Conservation (phyloP, 2,113 vertebrate genomes). For the Tringa solitaria region DNA sequence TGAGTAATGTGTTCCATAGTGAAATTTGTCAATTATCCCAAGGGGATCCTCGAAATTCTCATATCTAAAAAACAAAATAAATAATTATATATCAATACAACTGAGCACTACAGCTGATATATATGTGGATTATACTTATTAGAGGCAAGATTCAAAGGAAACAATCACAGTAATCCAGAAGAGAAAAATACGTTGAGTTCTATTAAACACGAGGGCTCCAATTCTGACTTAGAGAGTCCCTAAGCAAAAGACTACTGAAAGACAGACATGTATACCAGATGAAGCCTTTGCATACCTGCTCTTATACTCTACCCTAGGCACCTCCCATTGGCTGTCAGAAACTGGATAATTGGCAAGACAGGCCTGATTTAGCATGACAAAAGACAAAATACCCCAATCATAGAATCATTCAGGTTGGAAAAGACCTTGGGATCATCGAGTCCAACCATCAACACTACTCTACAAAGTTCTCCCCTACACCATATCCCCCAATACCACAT, state of each 20-base stretch:
- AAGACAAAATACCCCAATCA: neutral
- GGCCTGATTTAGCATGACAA: neutral
- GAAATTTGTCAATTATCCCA: conserved; percentile 93
- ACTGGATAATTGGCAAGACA: neutral
- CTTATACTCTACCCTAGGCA: neutral
- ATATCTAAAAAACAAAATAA: conserved; percentile 72
- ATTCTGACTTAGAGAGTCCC: neutral
- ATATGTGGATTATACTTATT: neutral
- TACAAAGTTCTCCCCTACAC: too few species aligned
- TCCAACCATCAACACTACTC: too few species aligned
- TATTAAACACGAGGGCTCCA: neutral
- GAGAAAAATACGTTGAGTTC: neutral
- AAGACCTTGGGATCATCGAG: too few species aligned
- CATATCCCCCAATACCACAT: too few species aligned
- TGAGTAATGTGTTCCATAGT: conserved; percentile 98
- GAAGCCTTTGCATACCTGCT: neutral
- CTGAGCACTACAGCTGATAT: neutral
- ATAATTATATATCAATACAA: neutral
- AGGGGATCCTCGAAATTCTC: conserved; percentile 97
- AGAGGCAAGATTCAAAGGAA: neutral
- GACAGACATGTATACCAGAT: neutral
- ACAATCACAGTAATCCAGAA: accelerated
- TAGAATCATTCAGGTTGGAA: too few species aligned
- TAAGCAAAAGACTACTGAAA: neutral
- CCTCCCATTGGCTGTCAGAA: neutral